These are phyloP conservation scores for Thymallus thymallus DNA, from an alignment of 2,113 vertebrate species.

Conservation along the genomic window DNA sequence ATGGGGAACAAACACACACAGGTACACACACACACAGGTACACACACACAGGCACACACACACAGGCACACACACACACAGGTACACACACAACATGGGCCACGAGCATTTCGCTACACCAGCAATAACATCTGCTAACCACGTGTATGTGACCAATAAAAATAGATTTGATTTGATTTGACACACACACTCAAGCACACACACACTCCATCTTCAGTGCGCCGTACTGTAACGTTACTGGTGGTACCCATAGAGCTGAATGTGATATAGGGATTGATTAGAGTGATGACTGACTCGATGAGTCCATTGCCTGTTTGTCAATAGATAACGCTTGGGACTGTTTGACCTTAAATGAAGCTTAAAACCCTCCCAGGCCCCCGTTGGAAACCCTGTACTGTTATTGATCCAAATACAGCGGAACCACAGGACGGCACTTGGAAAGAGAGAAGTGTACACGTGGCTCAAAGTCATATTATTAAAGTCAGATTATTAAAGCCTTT, in stretches of 20 bases:
- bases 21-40: neutral
- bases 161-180: too few species aligned
- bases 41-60: too few species aligned
- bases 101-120: too few species aligned
- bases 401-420: neutral
- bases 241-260: neutral
- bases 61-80: neutral
- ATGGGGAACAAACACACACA: constrained; percentile 46
- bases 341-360: constrained; percentile 36
- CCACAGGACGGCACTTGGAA: neutral
- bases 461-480: too few species aligned
- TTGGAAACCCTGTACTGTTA: neutral
- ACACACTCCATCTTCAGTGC: neutral
- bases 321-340: neutral
- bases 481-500: too few species aligned
- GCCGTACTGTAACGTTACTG: constrained; percentile 17
- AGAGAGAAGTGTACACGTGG: neutral
- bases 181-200: constrained; percentile 15
- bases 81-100: too few species aligned
- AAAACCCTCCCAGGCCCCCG: constrained; percentile 22
- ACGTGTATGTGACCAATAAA: too few species aligned
- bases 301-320: neutral
- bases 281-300: neutral
- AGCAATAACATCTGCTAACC: too few species aligned
- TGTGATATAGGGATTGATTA: too few species aligned